Percentiles rank a stretch among this genome's conserved stretches.
phyloP scores from a whole-genome alignment of 2,888 invertebrate genomes.

The Gisinianus flammeolus region DNA sequence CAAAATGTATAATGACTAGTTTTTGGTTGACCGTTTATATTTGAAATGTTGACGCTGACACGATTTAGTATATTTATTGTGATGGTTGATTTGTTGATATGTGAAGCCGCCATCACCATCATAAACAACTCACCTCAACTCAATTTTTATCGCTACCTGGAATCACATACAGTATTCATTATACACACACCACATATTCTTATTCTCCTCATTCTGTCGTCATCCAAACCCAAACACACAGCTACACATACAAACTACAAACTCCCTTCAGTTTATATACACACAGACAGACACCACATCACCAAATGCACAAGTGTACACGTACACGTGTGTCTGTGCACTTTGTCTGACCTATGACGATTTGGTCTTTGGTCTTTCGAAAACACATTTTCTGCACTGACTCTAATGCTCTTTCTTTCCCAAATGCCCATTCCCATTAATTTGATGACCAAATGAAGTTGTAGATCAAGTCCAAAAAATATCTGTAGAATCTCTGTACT shows the following conservation, averaged over 20 bases:
- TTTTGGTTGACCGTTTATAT: slow-evolving; percentile 32
- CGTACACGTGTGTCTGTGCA: neutral
- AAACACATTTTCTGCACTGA: no score
- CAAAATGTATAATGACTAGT: slow-evolving; percentile 29
- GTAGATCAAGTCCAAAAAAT: no score
- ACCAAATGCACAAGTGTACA: neutral
- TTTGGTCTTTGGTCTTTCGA: no score
- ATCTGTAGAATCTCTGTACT: no score
- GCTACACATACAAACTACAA: neutral
- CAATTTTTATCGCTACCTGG: slow-evolving; percentile 31
- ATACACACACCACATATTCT: neutral
- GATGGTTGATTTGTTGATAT: slow-evolving; percentile 35
- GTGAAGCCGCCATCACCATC: slow-evolving; percentile 18
- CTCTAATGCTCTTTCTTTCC: no score
- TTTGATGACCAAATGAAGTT: no score
- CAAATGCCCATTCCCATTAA: no score
- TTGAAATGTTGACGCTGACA: slow-evolving; percentile 29
- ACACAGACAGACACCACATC: no score
- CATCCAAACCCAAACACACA: neutral
- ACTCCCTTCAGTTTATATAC: no score
- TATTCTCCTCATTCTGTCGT: neutral
- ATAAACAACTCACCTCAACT: slow-evolving; percentile 20
- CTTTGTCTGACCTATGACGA: no score
- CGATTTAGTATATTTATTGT: slow-evolving; percentile 34
- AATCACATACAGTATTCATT: slow-evolving; percentile 25